Evolutionary conservation across 2,888 invertebrate species (phyloP).

Genomic region (Halictus quadricinctus): DNA sequence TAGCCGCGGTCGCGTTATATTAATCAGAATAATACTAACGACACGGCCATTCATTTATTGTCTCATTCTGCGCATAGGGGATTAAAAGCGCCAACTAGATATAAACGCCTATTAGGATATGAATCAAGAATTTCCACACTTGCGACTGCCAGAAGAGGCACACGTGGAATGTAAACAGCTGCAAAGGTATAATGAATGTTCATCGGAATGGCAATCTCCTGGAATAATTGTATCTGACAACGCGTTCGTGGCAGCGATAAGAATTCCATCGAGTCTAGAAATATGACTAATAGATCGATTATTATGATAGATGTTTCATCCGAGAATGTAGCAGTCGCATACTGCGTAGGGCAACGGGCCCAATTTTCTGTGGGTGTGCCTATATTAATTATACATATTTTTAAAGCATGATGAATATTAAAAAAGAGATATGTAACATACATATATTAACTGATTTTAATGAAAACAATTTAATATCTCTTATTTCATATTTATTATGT

Average conservation of each 20-base stretch:
- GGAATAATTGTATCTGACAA: constrained; percentile 6
- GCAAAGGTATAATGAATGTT: not conserved
- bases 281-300: not conserved
- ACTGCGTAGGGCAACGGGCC: not conserved
- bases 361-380: too few species aligned
- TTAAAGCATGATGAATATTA: too few species aligned
- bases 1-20: not conserved
- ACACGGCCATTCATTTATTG: constrained; percentile 1
- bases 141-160: not conserved
- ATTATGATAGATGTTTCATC: not conserved
- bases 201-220: not conserved
- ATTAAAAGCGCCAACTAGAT: constrained; percentile 7
- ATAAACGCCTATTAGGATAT: constrained; percentile 13
- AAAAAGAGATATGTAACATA: too few species aligned
- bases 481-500: too few species aligned
- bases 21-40: not conserved
- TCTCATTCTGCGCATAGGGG: not conserved
- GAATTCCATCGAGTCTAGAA: not conserved
- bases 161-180: constrained; percentile 5
- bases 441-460: too few species aligned
- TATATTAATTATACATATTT: too few species aligned
- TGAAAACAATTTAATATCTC: too few species aligned
- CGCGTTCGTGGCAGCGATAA: not conserved
- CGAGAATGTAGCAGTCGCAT: not conserved
- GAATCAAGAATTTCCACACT: constrained; percentile 13